Base-by-base conservation (phyloP, 2,888 invertebrate species). In the Himalopsyche tibetana region DNA sequence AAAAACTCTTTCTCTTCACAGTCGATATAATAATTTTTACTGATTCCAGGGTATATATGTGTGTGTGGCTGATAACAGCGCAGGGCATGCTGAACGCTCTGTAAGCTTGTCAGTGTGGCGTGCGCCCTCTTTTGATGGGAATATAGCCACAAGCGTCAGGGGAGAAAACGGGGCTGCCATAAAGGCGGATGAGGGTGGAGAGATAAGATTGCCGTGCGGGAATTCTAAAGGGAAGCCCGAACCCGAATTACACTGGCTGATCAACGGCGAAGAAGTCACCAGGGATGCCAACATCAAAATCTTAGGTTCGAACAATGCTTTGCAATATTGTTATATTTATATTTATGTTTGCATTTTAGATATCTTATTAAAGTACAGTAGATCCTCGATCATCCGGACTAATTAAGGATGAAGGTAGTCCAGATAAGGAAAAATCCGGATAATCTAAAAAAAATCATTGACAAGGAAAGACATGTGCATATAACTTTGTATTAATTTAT, bases 241-340 rank as follows among this genome's bases (percentile, higher is more conserved):
- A 69, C 98, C 98, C 0, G 92, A 93, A 5, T 94, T 97, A 55
- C 95, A 95, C 89, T 98, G 98, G 98, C 93, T 98, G 86, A 94
- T 98, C 84, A 98, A 98, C 90, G 97, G 97, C 0, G 95, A 95
- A 88, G 94, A 95, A 4, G 93, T 98, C 56, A 91, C 92, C 83
- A 93, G 92, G 88, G 95, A 95, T 89, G 91, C 92, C 36, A 91
- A 92, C 84, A 92, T 94, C 28, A 91, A 91, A 88, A 91, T 93
- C 36, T 63, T 74, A 63, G 88, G 88, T 87, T 19, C 9, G 80
- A 40, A 36, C 45, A 42, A 28, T 28, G 28, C 28, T 28, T 28
- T 28, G 28, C 28, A 28, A 28, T 28, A 28, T 28, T 1, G 28
- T 28, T 28, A n/a, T 28, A 28, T 28, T 28, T 28, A 28, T 28